Base-by-base conservation (phyloP, 2,113 vertebrate genomes). In the Cottus gobio region DNA sequence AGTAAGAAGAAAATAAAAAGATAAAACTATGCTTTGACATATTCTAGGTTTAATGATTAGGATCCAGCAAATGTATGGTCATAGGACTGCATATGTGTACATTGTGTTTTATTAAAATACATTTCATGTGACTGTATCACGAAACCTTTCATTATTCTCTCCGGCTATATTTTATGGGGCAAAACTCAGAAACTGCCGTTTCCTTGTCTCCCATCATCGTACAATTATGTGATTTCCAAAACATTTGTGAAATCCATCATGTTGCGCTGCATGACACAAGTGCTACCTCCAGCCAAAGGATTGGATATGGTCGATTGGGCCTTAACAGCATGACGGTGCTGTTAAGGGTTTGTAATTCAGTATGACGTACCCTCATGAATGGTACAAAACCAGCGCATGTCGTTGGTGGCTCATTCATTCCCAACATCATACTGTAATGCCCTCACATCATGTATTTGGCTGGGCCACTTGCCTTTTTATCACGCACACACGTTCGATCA, bases 51-150 rank as follows among this genome's bases (percentile, higher is more conserved):
- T 90, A 92, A 90, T 87, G 89, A 93, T 93, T 92, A 94, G 92
- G 89, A 89, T 92, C 90, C 90, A 91, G 88, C 92, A 92, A 93
- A 90, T 94, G 92, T 95, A 93, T 93, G 93, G 93, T 94, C 94
- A 93, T 93, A 92, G 91, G 94, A 95, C 93, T 95, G 92, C 94
- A 92, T 94, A 93, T 95, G 91, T 96, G 93, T 95, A 95, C 91
- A 89, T 95, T 93, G 94, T 95, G 95, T 94, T 95, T 94, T 94
- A 96, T 95, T 95, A 95, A 96, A 93, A 91, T 90, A 93, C 90
- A 91, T 93, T 94, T 94, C 91, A 92, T 95, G 93, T 94, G 94
- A 93, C 88, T 93, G 86, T 86, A 88, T 74, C 74, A 88, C 79
- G 80, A 80, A 88, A 85, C 81, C 80, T 87, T 93, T 88, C 80